Base-by-base conservation (phyloP, 2,113 vertebrate genomes). In the Hyla sarda region DNA sequence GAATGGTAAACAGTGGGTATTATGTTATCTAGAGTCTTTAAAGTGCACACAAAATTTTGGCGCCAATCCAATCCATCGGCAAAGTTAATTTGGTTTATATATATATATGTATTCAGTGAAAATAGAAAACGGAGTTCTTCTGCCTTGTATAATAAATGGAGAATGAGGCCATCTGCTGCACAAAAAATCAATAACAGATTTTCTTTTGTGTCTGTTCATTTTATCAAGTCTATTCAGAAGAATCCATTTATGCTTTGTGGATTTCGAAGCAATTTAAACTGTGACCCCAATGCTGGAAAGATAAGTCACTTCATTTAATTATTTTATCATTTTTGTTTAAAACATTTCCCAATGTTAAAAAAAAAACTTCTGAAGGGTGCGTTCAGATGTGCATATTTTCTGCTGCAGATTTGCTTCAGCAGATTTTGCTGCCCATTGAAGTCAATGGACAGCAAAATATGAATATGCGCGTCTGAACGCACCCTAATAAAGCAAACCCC, bases 171-270 rank as follows among this genome's bases (percentile, higher is more conserved):
- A 62, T 62, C 58, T 62, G 58, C n/a, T 62, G 58, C 25, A 19
- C 58, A 62, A 62, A 5, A 62, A 62, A 62, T 62, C 58, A 62
- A 62, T 62, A 62, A 62, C 10, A 62, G 58, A 62, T 62, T 60
- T 60, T 62, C n/a, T 62, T 11, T 62, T 62, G n/a, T 28, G 58
- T 62, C 58, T n/a, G 21, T 58, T 58, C 13, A 28, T 28, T 62
- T n/a, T 28, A 28, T 28, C 13, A 62, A 62, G 58, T 60, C n/a
- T 25, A 11, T 62, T 62, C 58, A 62, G 58, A 25, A 28, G 2
- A 62, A 62, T 62, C 25, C 2, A 25, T 12, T 28, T 62, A 62
- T 25, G 9, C n/a, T 28, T 23, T 56, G 54, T 56, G 54, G 1
- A 56, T 56, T 62, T 62, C 58, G 3, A 62, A 62, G 58, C 58